phyloP scores from a whole-genome alignment of 2,888 invertebrate genomes.

The Helleia helle region DNA sequence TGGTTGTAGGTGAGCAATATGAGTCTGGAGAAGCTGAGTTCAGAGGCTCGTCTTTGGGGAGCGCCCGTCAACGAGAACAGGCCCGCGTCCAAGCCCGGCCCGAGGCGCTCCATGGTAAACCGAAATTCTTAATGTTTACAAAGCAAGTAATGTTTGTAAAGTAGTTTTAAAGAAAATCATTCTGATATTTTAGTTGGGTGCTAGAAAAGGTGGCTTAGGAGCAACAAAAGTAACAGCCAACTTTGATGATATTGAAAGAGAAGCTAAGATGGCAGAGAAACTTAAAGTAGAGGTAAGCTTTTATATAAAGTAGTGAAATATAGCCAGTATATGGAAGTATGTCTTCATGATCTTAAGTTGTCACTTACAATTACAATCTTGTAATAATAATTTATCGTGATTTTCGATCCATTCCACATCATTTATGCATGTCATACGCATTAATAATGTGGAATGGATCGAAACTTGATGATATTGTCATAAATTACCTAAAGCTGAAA shows the following conservation, averaged over 20 bases:
- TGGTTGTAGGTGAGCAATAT: constrained; percentile 1
- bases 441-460: too few species aligned
- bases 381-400: too few species aligned
- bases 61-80: constrained; percentile 28
- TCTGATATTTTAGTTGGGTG: constrained; percentile 77
- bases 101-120: constrained; percentile 19
- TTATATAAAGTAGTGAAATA: too few species aligned
- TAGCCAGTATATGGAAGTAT: too few species aligned
- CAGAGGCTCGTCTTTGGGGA: constrained; percentile 58
- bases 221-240: constrained; percentile 96
- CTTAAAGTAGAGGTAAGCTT: constrained; percentile 71
- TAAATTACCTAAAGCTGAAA: too few species aligned
- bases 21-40: constrained; percentile 34
- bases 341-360: too few species aligned
- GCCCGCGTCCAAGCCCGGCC: constrained; percentile 28
- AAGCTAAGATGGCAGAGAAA: constrained; percentile 89
- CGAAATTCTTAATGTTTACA: background rate
- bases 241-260: constrained; percentile 95
- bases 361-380: too few species aligned
- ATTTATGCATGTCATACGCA: too few species aligned
- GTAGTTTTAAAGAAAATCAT: background rate
- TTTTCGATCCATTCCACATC: too few species aligned
- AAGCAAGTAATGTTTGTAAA: background rate
- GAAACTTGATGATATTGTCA: too few species aligned
- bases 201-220: constrained; percentile 91